A percentile compares a stretch with the other conserved stretches of the same genome.
Conservation (phyloP, 2,113 vertebrate species). For the Todiramphus chloris region DNA sequence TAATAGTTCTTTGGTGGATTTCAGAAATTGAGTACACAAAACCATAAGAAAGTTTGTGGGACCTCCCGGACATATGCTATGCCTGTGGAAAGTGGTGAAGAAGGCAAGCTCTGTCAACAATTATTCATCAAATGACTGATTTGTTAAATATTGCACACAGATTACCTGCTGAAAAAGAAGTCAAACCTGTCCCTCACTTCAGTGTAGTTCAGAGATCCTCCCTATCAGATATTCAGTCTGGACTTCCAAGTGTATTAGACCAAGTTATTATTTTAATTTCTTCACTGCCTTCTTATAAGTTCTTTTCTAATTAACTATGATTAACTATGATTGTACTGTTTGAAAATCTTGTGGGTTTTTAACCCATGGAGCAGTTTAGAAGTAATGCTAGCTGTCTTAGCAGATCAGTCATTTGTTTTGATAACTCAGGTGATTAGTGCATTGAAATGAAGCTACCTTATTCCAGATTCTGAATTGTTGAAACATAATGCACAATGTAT, state of each 20-base stretch:
- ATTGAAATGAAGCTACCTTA: conserved; percentile 20
- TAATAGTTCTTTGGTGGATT: not conserved
- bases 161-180: conserved; percentile 38
- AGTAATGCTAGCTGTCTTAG: conserved; percentile 29
- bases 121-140: conserved; percentile 34
- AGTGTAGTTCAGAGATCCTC: not conserved
- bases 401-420: conserved; percentile 38
- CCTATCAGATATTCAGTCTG: not conserved
- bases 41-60: not conserved
- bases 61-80: not conserved
- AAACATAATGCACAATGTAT: conserved; percentile 19
- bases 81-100: not conserved
- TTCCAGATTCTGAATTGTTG: conserved; percentile 19
- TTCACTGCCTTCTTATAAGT: conserved; percentile 35
- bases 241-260: conserved; percentile 4
- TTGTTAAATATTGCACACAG: conserved; percentile 50
- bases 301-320: conserved; percentile 49
- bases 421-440: conserved; percentile 51
- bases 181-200: not conserved
- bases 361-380: conserved; percentile 39
- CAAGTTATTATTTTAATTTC: conserved; percentile 51
- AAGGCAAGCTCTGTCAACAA: conserved; percentile 38
- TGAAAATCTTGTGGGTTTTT: conserved; percentile 28
- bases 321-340: conserved; percentile 30
- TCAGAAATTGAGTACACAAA: not conserved